phyloP scores from a whole-genome alignment of 2,888 invertebrate species.

The Drosophila mimetica region DNA sequence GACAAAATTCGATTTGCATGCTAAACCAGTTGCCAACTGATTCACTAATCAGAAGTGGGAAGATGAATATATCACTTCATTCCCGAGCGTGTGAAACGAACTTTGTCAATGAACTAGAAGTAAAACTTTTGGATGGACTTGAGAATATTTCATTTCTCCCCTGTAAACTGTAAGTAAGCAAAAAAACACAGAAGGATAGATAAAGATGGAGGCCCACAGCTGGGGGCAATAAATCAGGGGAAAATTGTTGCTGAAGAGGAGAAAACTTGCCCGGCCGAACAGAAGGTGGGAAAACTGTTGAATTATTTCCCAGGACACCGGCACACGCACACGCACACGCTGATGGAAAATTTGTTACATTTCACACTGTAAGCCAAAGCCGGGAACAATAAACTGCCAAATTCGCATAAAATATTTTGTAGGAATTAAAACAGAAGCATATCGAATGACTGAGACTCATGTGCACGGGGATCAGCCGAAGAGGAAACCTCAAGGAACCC shows the following conservation, averaged over 20 bases:
- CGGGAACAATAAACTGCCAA: conserved; percentile 37
- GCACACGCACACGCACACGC: conserved; percentile 17
- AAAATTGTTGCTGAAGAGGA: conserved; percentile 44
- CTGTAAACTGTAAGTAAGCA: conserved; percentile 38
- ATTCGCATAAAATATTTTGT: conserved; percentile 57
- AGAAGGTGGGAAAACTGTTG: conserved; percentile 60
- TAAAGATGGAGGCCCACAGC: conserved; percentile 38
- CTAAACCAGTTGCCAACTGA: conserved; percentile 25
- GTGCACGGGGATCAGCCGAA: conserved; percentile 22
- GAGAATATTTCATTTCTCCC: conserved; percentile 29
- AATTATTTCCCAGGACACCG: conserved; percentile 62
- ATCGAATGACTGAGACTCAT: conserved; percentile 46
- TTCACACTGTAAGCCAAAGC: conserved; percentile 59
- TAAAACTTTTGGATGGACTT: conserved; percentile 19
- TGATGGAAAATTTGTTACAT: conserved; percentile 16
- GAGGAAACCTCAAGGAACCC: conserved; percentile 63
- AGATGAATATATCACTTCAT: conserved; percentile 23
- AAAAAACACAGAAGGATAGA: conserved; percentile 24
- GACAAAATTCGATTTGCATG: conserved; percentile 43
- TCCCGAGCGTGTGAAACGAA: conserved; percentile 38
- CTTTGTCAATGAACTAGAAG: conserved; percentile 45
- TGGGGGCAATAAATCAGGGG: conserved; percentile 39
- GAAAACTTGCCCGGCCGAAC: conserved; percentile 39
- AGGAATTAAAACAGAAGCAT: conserved; percentile 71
- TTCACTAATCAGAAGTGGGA: conserved; percentile 38